These are phyloP conservation scores for Enteromius radiatus DNA, from an alignment of 2,797 vertebrate genomes.

Conservation along the genomic window DNA sequence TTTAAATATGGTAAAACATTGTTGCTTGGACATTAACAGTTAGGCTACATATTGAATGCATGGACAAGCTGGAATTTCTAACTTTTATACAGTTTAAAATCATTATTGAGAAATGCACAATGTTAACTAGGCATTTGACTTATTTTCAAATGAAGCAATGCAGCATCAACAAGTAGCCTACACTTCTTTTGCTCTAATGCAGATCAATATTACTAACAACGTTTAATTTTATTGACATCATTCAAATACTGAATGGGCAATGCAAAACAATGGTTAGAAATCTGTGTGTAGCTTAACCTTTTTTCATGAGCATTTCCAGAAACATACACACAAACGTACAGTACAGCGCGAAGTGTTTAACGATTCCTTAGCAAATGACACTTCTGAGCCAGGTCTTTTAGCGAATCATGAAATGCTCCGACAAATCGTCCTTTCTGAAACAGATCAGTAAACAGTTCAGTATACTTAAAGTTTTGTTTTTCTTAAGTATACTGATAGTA, in stretches of 20 bases:
- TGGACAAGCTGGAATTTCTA: not conserved
- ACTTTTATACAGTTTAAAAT: not conserved
- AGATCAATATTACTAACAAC: not conserved
- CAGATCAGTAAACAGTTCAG: too few relatives aligned
- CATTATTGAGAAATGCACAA: not conserved
- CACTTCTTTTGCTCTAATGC: not conserved
- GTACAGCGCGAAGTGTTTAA: too few relatives aligned
- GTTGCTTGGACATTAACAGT: not conserved
- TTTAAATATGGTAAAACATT: not conserved
- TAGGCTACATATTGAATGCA: not conserved
- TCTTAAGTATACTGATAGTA: too few relatives aligned
- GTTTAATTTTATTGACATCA: not conserved
- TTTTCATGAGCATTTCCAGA: not conserved
- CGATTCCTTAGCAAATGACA: too few relatives aligned
- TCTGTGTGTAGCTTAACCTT: not conserved
- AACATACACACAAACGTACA: too few relatives aligned
- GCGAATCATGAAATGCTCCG: too few relatives aligned
- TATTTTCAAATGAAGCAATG: not conserved
- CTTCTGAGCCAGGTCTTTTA: not conserved
- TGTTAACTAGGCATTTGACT: not conserved
- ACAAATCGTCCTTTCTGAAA: too few relatives aligned
- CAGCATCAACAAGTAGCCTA: not conserved
- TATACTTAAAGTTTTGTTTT: too few relatives aligned
- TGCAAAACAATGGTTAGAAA: too few relatives aligned
- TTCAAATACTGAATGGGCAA: not conserved